Conservation (phyloP, 1,140 invertebrate genomes). For the Bombus sylvicola region DNA sequence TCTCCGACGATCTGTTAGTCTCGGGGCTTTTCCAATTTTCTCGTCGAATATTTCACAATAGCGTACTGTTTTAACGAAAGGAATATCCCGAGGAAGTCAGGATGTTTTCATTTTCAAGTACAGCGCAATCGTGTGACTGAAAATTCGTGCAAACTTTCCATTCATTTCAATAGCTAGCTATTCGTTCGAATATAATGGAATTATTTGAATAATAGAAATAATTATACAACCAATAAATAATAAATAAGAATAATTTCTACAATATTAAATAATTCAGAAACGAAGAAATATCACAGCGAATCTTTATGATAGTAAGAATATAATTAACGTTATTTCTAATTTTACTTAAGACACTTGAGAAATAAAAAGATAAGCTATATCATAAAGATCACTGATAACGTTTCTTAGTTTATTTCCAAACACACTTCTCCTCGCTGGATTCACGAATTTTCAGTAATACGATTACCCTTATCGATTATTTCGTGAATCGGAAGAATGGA, state of each 20-base stretch:
- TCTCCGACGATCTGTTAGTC: conserved; percentile 5
- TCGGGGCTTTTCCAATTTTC: conserved; percentile 16
- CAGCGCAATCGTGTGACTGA: not conserved
- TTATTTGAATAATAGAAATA: too few relatives aligned
- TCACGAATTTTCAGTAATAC: conserved; percentile 13
- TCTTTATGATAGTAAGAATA: not conserved
- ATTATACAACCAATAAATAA: not conserved
- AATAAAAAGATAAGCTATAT: not conserved
- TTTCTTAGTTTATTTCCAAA: not conserved
- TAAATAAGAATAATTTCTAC: not conserved
- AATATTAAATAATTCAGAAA: not conserved
- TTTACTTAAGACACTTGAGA: conserved; percentile 6
- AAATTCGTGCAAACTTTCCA: not conserved
- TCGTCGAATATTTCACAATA: conserved; percentile 5
- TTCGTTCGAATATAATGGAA: not conserved
- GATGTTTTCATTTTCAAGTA: not conserved
- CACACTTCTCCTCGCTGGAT: not conserved
- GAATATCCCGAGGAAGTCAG: conserved; percentile 26
- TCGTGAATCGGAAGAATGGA: not conserved
- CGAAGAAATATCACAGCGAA: conserved; percentile 17
- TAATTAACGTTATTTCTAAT: not conserved
- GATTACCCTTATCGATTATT: not conserved
- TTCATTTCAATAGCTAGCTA: not conserved
- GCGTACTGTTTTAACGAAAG: not conserved
- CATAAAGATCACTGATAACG: not conserved